Base-by-base conservation (phyloP, 2,797 vertebrate species). In the Bradypus variegatus region DNA sequence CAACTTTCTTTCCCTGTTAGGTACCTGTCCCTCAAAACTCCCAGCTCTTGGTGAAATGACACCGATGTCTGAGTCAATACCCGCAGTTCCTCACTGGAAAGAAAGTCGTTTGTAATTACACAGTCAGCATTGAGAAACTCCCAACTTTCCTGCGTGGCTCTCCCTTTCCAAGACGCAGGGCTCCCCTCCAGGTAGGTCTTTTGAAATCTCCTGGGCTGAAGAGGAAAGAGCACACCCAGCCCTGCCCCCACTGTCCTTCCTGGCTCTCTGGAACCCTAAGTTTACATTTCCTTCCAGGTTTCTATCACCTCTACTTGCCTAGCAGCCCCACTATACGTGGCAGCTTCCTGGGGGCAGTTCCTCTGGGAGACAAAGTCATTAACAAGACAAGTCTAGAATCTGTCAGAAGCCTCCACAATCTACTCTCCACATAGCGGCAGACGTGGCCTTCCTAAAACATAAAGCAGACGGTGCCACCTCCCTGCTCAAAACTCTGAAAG, bases 81-180 rank as follows among this genome's bases (percentile, higher is more conserved):
- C 2, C 9, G 2, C 13, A 64, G 41, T 36, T 11, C 48, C 31
- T 65, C 48, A 3, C 31, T 21, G 69, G 67, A 31, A 62, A 76
- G 86, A 36, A 64, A 89, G 86, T 64, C 4, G 5, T 5, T 12
- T 62, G 79, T 38, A 77, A 83, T 64, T 3, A 41, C 21, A 2
- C 19, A 8, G 15, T 18, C 70, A 21, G 81, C 53, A 76, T 8
- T 7, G 25, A 21, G 31, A 41, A 41, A 6, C 21, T 41, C 13
- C 16, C 41, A 29, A 2, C 58, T 50, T 48, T 75, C 31, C 65
- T 75, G 75, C 62, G 41, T 38, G 0, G 3, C 27, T 8, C 50
- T 50, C 29, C 6, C 16, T 14, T 50, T 25, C 72, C 2, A 76
- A 72, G 58, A 12, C 16, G 36, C 29, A 13, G 0, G 0, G 33